Evolutionary conservation across 2,888 invertebrate genomes (phyloP).

Genomic region (Campaea margaritaria): DNA sequence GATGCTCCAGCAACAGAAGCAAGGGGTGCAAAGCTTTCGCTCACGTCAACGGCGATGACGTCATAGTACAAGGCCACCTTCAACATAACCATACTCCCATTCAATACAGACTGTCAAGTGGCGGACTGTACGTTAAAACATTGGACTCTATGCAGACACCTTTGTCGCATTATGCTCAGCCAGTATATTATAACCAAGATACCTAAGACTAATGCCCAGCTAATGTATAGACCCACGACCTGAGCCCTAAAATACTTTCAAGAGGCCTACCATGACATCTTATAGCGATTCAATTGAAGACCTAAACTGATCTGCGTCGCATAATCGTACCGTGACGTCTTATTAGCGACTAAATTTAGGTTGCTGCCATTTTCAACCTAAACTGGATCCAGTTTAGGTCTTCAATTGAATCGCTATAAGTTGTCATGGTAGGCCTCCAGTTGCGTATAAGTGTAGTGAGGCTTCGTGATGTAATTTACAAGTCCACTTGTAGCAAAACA

Average conservation of each 20-base stretch:
- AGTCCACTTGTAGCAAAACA: too few relatives aligned
- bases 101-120: background rate
- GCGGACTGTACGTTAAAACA: background rate
- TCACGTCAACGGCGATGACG: conserved; percentile 21
- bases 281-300: too few relatives aligned
- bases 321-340: too few relatives aligned
- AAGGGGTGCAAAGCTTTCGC: conserved; percentile 35
- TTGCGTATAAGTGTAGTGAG: too few relatives aligned
- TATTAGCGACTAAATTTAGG: too few relatives aligned
- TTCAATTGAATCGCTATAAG: too few relatives aligned
- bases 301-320: too few relatives aligned
- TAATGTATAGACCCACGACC: background rate
- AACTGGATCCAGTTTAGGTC: too few relatives aligned
- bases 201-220: background rate
- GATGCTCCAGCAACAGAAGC: conserved; percentile 9
- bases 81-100: conserved; percentile 32
- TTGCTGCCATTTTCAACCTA: too few relatives aligned
- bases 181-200: background rate
- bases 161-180: background rate
- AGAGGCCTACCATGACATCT: too few relatives aligned
- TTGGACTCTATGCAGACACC: background rate
- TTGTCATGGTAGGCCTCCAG: too few relatives aligned
- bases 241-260: background rate
- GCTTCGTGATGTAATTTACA: too few relatives aligned
- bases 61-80: conserved; percentile 17